These are phyloP conservation scores for Agrypnus murinus DNA, from an alignment of 2,888 invertebrate genomes.

Conservation along the genomic window DNA sequence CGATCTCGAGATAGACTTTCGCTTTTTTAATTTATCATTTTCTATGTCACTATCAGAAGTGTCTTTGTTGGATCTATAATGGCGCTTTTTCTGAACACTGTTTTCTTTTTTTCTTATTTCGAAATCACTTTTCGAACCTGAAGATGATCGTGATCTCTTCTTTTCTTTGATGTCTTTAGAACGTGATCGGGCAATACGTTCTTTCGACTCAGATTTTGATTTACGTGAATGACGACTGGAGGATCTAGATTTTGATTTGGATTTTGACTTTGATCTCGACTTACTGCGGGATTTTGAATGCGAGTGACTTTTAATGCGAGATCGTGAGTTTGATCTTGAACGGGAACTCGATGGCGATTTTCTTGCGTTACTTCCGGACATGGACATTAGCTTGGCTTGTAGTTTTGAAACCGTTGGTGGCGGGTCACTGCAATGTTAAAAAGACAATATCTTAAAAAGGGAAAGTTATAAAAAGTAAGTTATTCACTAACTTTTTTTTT, in stretches of 20 bases:
- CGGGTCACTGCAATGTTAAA: constrained; percentile 69
- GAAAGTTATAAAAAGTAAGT: too few relatives aligned
- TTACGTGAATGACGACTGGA: constrained; percentile 60
- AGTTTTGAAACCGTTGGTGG: constrained; percentile 75
- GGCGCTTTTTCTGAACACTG: constrained; percentile 90
- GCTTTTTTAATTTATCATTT: constrained; percentile 65
- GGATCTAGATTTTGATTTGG: constrained; percentile 59
- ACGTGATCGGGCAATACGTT: constrained; percentile 56
- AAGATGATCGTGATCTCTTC: constrained; percentile 54
- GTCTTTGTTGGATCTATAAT: constrained; percentile 90
- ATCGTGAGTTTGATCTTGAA: constrained; percentile 66
- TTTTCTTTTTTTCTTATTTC: constrained; percentile 85
- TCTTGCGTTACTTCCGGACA: constrained; percentile 73
- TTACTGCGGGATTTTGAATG: constrained; percentile 60
- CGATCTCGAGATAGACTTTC: constrained; percentile 64
- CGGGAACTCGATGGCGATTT: constrained; percentile 61
- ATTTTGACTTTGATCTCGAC: constrained; percentile 54
- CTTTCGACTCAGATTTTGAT: constrained; percentile 54
- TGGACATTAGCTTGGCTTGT: constrained; percentile 78
- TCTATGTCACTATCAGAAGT: constrained; percentile 80
- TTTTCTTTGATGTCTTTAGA: constrained; percentile 57
- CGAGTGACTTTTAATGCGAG: constrained; percentile 64
- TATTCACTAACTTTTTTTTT: too few relatives aligned
- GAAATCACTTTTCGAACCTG: constrained; percentile 73
- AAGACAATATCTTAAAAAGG: too few relatives aligned